These are phyloP conservation scores for Smutsia temminckii DNA, from an alignment of 2,797 vertebrate genomes.

Conservation along the genomic window DNA sequence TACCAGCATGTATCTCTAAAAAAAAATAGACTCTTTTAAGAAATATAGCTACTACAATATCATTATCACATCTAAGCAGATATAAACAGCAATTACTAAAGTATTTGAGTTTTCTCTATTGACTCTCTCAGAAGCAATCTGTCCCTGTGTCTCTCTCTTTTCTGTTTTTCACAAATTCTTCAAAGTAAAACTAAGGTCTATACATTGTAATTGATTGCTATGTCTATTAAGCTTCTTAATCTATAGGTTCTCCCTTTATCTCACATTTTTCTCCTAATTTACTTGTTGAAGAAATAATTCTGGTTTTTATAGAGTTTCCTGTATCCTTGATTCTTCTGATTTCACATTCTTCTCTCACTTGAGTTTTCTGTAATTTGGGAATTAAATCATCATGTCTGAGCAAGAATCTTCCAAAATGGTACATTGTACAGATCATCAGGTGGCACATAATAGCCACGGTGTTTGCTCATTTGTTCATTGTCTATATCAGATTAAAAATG, in stretches of 20 bases:
- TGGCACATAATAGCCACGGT: neutral
- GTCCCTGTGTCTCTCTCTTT: neutral
- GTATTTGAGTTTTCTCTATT: neutral
- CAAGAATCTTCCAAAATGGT: neutral
- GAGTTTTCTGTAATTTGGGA: neutral
- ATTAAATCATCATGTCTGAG: neutral
- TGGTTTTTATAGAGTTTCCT: neutral
- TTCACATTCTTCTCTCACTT: neutral
- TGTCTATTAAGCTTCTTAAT: neutral
- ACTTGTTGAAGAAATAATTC: constrained; percentile 2
- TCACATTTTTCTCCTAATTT: neutral
- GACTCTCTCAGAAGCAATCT: neutral
- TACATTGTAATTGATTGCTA: neutral
- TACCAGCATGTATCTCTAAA: neutral
- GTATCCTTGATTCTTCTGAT: neutral
- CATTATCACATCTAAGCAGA: neutral
- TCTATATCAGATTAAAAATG: neutral
- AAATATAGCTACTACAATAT: neutral
- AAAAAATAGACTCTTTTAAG: neutral
- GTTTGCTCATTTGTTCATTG: neutral
- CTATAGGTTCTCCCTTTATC: neutral
- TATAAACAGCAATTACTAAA: neutral
- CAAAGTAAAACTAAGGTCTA: neutral
- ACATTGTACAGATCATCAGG: neutral
- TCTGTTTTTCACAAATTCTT: neutral